Percentiles rank a stretch among this genome's conserved stretches.
Conservation (phyloP, 2,113 vertebrate genomes). For the Tupaia chinensis region DNA sequence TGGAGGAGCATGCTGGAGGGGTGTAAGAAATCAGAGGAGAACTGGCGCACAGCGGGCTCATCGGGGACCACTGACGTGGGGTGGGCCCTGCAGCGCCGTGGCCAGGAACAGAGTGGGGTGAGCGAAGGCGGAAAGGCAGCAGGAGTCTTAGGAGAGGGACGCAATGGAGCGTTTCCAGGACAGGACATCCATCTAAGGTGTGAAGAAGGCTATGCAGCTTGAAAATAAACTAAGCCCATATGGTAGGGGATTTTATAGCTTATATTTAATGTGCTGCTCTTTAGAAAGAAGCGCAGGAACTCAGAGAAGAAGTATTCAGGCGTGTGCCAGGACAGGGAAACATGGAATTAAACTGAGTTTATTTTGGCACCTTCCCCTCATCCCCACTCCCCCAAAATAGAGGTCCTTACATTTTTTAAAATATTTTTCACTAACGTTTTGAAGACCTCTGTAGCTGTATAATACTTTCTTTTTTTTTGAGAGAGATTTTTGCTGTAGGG, state of each 20-base stretch:
- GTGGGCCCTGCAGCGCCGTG: neutral
- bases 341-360: no score
- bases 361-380: no score
- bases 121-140: neutral
- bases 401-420: no score
- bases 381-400: no score
- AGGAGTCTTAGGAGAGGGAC: neutral
- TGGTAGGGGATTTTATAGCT: neutral
- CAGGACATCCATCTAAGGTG: neutral
- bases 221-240: neutral
- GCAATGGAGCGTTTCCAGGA: neutral
- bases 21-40: neutral
- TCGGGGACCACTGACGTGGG: neutral
- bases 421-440: no score
- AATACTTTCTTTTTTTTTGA: no score
- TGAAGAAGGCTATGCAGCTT: neutral
- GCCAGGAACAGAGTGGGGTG: neutral
- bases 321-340: no score
- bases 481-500: no score
- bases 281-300: neutral
- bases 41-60: neutral
- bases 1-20: neutral
- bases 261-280: neutral
- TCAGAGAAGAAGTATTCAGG: no score
- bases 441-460: no score